Percentiles rank a stretch among this genome's conserved stretches.
Evolutionary conservation across 2,113 vertebrate species (phyloP).

Genomic region (Theristicus caerulescens): DNA sequence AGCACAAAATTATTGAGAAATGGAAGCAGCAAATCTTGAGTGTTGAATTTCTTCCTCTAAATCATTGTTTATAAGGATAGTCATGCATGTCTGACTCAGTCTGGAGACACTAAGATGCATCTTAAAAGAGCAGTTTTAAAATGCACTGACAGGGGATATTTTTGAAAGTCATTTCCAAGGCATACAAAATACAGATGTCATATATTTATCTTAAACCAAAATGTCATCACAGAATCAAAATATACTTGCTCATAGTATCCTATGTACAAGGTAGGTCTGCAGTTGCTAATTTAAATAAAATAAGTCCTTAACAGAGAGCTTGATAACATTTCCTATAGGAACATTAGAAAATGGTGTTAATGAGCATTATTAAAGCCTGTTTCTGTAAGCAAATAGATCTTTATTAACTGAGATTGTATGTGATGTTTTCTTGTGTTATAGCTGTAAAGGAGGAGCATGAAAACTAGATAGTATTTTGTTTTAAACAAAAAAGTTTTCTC

Average conservation of each 20-base stretch:
- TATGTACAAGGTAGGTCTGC: constrained; percentile 22
- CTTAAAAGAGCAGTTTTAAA: constrained; percentile 36
- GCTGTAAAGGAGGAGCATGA: background rate
- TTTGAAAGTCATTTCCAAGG: constrained; percentile 20
- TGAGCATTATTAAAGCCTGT: constrained; percentile 56
- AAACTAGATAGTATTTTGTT: background rate
- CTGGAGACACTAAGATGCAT: background rate
- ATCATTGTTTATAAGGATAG: constrained; percentile 68
- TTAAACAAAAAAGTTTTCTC: constrained; percentile 42
- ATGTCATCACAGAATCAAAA: background rate
- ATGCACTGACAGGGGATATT: background rate
- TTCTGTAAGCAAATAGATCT: constrained; percentile 72
- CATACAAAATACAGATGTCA: background rate
- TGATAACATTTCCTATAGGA: constrained; percentile 71
- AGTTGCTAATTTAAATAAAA: constrained; percentile 71
- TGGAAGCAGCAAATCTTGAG: constrained; percentile 23
- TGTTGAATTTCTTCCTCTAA: constrained; percentile 68
- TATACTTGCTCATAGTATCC: constrained; percentile 1
- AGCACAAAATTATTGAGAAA: constrained; percentile 73
- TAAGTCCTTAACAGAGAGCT: constrained; percentile 65
- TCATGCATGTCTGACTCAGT: constrained; percentile 39
- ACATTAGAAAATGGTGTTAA: constrained; percentile 63
- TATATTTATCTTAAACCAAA: background rate
- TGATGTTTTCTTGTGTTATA: constrained; percentile 37
- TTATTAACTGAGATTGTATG: constrained; percentile 64